These are phyloP conservation scores for Caenorhabditis panamensis DNA, from an alignment of 2,888 invertebrate species.

Conservation along the genomic window DNA sequence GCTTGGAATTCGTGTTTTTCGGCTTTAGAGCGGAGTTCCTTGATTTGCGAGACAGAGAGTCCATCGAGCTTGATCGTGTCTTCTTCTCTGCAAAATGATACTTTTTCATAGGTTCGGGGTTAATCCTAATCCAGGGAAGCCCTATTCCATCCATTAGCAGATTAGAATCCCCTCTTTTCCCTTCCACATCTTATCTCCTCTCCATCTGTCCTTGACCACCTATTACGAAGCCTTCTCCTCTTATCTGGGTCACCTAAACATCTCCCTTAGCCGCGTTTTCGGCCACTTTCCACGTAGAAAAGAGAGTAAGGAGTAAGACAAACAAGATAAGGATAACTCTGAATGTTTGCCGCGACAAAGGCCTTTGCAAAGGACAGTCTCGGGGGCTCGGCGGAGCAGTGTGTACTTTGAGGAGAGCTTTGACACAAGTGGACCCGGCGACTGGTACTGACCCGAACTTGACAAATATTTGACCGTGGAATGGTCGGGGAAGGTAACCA, in stretches of 20 bases:
- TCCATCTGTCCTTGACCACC: constrained; percentile 46
- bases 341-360: constrained; percentile 27
- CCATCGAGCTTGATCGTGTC: constrained; percentile 97
- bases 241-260: constrained; percentile 34
- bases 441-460: constrained; percentile 18
- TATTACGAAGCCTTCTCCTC: constrained; percentile 11
- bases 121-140: neutral
- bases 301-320: constrained; percentile 24
- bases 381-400: constrained; percentile 18
- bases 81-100: constrained; percentile 89
- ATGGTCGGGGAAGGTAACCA: constrained; percentile 27
- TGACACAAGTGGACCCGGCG: constrained; percentile 36
- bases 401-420: constrained; percentile 16
- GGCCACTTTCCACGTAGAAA: constrained; percentile 2
- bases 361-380: constrained; percentile 32
- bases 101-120: no score
- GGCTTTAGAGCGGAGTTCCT: constrained; percentile 91
- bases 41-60: constrained; percentile 93
- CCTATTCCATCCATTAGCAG: constrained; percentile 19
- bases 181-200: constrained; percentile 1
- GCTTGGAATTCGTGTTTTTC: constrained; percentile 89
- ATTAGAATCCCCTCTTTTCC: constrained; percentile 4
- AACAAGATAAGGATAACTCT: constrained; percentile 44
- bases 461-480: constrained; percentile 1
- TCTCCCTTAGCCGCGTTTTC: constrained; percentile 4